These are phyloP conservation scores for Dufourea novaeangliae DNA, from an alignment of 1,140 invertebrate species.

Conservation along the genomic window DNA sequence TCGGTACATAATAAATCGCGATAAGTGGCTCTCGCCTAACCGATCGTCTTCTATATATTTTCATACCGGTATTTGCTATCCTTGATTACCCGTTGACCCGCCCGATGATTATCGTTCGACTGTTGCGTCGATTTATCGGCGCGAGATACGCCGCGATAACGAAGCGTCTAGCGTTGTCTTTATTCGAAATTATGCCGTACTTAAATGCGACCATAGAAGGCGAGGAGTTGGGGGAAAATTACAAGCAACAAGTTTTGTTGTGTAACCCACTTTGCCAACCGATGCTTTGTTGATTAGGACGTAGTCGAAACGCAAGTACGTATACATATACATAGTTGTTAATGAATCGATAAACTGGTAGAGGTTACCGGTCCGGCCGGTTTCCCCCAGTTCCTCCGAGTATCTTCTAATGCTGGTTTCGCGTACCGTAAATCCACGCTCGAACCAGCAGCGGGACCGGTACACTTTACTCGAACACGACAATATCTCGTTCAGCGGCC, in stretches of 20 bases:
- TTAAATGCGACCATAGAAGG: not conserved
- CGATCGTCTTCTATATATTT: not conserved
- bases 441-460: not conserved
- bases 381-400: not conserved
- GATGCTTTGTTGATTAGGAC: conserved; percentile 1
- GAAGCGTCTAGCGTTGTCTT: not conserved
- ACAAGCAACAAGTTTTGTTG: not conserved
- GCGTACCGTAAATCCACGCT: conserved; percentile 3
- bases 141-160: not conserved
- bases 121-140: conserved; percentile 15
- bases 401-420: not conserved
- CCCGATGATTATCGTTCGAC: conserved; percentile 12
- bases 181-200: not conserved
- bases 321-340: no score
- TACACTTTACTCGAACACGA: conserved; percentile 9
- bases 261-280: conserved; percentile 14
- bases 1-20: not conserved
- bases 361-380: conserved; percentile 22
- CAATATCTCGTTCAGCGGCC: conserved; percentile 2
- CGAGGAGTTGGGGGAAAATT: not conserved
- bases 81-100: conserved; percentile 10
- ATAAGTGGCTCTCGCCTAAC: not conserved
- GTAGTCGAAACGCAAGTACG: conserved; percentile 1
- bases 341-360: conserved; percentile 51
- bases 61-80: not conserved